These are phyloP conservation scores for Zonitis immaculata DNA, from an alignment of 2,888 invertebrate genomes.

Conservation along the genomic window DNA sequence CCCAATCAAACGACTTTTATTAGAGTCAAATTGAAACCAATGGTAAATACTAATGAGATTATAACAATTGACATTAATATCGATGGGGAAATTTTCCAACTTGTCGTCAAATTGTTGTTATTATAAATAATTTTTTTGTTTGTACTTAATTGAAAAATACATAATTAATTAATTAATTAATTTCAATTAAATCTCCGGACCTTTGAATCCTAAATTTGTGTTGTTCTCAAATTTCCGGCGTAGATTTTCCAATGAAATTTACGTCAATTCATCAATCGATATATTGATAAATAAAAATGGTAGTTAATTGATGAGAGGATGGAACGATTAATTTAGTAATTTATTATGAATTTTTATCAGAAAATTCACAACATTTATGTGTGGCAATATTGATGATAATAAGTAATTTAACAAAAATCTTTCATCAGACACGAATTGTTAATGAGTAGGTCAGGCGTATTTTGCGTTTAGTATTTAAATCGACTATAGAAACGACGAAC, in stretches of 20 bases:
- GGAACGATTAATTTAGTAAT: too few species aligned
- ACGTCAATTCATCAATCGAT: too few species aligned
- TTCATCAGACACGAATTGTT: background rate
- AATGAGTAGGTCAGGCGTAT: background rate
- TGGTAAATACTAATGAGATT: constrained; percentile 10
- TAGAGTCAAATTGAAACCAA: constrained; percentile 26
- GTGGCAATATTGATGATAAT: background rate
- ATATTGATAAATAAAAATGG: too few species aligned
- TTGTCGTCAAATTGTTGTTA: constrained; percentile 31
- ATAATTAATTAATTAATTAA: too few species aligned
- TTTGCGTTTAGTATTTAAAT: background rate
- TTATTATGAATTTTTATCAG: too few species aligned
- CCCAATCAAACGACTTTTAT: constrained; percentile 30
- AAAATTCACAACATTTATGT: too few species aligned
- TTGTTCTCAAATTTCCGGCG: too few species aligned
- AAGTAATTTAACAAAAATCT: background rate
- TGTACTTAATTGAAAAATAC: background rate
- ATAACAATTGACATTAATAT: constrained; percentile 33
- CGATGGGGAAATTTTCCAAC: constrained; percentile 34
- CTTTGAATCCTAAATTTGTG: too few species aligned
- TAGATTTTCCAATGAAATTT: too few species aligned
- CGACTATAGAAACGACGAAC: background rate
- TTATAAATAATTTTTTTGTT: too few species aligned
- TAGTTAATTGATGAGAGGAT: too few species aligned
- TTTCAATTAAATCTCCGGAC: too few species aligned